Evolutionary conservation across 2,797 vertebrate species (phyloP).

Genomic region (Aplochiton taeniatus): DNA sequence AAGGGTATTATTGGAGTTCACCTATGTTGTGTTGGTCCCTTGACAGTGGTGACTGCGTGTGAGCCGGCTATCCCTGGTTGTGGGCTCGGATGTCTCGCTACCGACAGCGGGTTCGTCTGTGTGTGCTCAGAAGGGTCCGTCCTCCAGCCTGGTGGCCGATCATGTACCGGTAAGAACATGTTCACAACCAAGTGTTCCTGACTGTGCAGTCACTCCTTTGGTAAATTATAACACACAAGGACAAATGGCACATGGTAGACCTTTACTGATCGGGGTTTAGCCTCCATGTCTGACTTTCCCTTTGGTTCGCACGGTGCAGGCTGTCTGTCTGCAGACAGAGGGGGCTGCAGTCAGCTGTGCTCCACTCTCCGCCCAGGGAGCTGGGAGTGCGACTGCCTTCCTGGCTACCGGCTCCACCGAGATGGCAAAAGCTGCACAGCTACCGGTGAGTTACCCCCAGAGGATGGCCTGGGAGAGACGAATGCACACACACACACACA

Average conservation of each 20-base stretch:
- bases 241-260: no score
- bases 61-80: constrained; percentile 72
- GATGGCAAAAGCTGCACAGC: constrained; percentile 83
- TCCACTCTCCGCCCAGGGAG: constrained; percentile 65
- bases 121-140: constrained; percentile 87
- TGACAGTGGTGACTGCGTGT: constrained; percentile 81
- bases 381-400: constrained; percentile 87
- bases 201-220: no score
- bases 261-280: neutral
- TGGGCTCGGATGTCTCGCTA: constrained; percentile 81
- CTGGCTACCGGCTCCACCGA: constrained; percentile 84
- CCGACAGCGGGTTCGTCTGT: constrained; percentile 77
- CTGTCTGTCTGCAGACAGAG: constrained; percentile 86
- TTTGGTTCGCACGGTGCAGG: constrained; percentile 65
- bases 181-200: no score
- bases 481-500: no score
- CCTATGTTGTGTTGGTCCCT: neutral
- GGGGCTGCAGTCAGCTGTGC: constrained; percentile 91
- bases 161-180: constrained; percentile 81
- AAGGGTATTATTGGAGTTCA: neutral
- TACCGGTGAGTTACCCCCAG: constrained; percentile 69
- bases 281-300: constrained; percentile 32
- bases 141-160: constrained; percentile 79
- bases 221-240: no score
- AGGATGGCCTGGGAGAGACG: no score